Percentiles rank a stretch among this genome's conserved stretches.
phyloP scores from a whole-genome alignment of 2,797 vertebrate genomes.

The Brachymystax lenok region DNA sequence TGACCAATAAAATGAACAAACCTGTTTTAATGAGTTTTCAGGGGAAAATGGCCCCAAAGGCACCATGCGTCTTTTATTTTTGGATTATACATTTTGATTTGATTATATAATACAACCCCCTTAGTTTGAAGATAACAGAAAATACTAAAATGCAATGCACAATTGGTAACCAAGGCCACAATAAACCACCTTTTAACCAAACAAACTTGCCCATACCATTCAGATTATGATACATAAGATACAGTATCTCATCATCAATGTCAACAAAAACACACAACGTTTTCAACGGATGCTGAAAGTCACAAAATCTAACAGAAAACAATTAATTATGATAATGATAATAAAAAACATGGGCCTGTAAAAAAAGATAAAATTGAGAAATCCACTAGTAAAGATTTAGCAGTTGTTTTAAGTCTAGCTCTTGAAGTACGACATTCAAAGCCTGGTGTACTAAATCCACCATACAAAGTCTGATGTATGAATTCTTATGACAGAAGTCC shows the following conservation, averaged over 20 bases:
- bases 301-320: slow-evolving; percentile 67
- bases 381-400: slow-evolving; percentile 50
- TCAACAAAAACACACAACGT: slow-evolving; percentile 75
- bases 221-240: slow-evolving; percentile 80
- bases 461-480: slow-evolving; percentile 48
- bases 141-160: slow-evolving; percentile 84
- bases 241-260: slow-evolving; percentile 68
- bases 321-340: slow-evolving; percentile 69
- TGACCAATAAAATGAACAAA: slow-evolving; percentile 63
- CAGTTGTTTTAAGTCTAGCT: slow-evolving; percentile 66
- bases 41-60: slow-evolving; percentile 77
- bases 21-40: slow-evolving; percentile 69
- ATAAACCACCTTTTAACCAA: slow-evolving; percentile 77
- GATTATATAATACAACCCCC: slow-evolving; percentile 84
- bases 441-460: slow-evolving; percentile 59
- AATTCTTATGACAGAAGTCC: slow-evolving; percentile 59
- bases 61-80: slow-evolving; percentile 83
- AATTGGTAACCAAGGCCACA: slow-evolving; percentile 80
- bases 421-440: slow-evolving; percentile 72
- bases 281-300: slow-evolving; percentile 80
- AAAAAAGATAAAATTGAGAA: slow-evolving; percentile 68
- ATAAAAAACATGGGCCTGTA: slow-evolving; percentile 62
- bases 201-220: slow-evolving; percentile 77
- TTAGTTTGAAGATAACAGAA: slow-evolving; percentile 71
- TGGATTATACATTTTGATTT: slow-evolving; percentile 78